Evolutionary conservation across 1,140 invertebrate species (phyloP), one percentile per base, ranked within the genome.

Genomic region (Zaprionus gabonicus): DNA sequence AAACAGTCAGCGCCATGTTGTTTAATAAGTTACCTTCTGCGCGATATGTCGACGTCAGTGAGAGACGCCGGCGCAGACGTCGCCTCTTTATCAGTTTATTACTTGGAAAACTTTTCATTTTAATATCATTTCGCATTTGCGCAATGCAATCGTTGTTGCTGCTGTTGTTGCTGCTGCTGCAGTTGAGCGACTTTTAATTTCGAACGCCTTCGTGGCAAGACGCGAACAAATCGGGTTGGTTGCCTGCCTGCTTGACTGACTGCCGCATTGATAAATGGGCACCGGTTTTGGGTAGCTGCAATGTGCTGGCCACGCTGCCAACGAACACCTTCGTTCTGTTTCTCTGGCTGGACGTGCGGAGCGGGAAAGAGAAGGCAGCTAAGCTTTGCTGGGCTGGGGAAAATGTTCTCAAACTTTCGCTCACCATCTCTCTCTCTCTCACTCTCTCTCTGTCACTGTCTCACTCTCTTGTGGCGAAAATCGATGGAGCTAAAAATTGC

Each of bases 21-120:
- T 82, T 85, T 82, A 90, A 88, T 81, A 88, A 88, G 85, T 90
- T 88, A 81, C 85, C 85, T 85, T 90, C 65, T 73, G 46, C 73
- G 84, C 84, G 86, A 90, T 90, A 90, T 90, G 86, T 90, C 81
- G 78, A 78, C 80, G 78, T 88, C 78, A 76, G 60, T 65, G 28
- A 58, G 53, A 51, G 53, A 53, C 36, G 72, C 71, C 71, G 81
- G 75, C 82, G 76, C 79, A 82, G 78, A 82, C 87, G 87, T 86
- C 80, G 87, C 80, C 86, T 83, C 87, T 91, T 87, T 91, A 91
- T 91, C 87, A 91, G 87, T 91, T 91, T 91, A 91, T 91, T 91
- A 87, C 87, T 91, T 91, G 82, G 82, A 71, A 86, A 86, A 91
- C 82, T 91, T 91, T 87, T 91, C 84, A 87, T 87, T 91, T 91